Conservation (phyloP, 2,888 invertebrate species). For the Eupeodes luniger region DNA sequence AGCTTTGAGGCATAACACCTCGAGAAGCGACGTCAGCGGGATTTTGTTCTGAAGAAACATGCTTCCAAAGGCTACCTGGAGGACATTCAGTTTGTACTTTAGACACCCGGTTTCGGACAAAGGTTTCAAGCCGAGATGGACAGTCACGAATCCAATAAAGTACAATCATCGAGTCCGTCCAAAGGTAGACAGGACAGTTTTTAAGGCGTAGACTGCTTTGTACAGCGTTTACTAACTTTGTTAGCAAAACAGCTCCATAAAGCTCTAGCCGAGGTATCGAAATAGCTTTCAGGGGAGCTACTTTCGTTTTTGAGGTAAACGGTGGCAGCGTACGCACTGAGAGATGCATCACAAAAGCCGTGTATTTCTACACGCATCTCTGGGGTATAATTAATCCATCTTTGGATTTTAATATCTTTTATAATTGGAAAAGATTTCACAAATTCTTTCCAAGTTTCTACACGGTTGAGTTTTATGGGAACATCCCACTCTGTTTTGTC, state of each 20-base stretch:
- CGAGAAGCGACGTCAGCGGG: conserved; percentile 61
- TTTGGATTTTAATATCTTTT: conserved; percentile 16
- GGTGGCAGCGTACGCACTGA: conserved; percentile 51
- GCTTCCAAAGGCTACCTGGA: conserved; percentile 41
- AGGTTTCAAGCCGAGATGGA: conserved; percentile 9
- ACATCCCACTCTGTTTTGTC: conserved; percentile 60
- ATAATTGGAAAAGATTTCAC: conserved; percentile 15
- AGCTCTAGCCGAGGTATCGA: conserved; percentile 56
- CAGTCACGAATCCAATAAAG: conserved; percentile 7
- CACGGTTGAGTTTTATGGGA: not conserved
- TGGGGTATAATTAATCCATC: conserved; percentile 15
- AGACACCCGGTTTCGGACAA: conserved; percentile 1
- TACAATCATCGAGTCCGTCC: conserved; percentile 23
- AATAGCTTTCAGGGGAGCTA: conserved; percentile 49
- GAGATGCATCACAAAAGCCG: conserved; percentile 67
- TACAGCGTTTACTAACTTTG: conserved; percentile 7
- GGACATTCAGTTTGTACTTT: conserved; percentile 19
- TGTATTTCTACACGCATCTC: conserved; percentile 46
- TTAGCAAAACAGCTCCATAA: not conserved
- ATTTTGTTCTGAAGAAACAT: conserved; percentile 46
- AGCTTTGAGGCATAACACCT: conserved; percentile 3
- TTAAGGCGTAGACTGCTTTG: not conserved
- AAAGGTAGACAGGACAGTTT: not conserved
- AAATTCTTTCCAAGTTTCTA: conserved; percentile 7
- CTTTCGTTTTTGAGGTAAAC: conserved; percentile 46